Evolutionary conservation across 2,888 invertebrate species (phyloP).

Genomic region (Protonemura montana): DNA sequence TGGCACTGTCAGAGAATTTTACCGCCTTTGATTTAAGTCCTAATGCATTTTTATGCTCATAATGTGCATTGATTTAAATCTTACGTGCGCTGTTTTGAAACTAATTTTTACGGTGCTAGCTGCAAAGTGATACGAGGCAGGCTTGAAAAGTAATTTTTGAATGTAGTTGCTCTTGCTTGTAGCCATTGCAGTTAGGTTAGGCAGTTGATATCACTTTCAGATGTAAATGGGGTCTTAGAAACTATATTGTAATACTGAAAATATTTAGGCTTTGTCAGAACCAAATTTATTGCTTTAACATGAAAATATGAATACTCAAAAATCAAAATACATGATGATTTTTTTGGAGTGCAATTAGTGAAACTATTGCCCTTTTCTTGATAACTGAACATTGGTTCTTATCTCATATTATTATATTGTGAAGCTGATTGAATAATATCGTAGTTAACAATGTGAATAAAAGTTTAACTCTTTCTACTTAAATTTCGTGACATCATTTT

Average conservation of each 20-base stretch:
- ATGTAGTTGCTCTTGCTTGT: conserved; percentile 4
- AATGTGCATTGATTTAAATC: not conserved
- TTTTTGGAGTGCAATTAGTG: too few relatives aligned
- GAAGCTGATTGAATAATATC: too few relatives aligned
- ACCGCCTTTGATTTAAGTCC: not conserved
- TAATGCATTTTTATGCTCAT: not conserved
- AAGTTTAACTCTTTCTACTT: too few relatives aligned
- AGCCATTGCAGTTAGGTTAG: conserved; percentile 1
- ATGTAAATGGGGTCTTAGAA: not conserved
- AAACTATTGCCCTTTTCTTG: too few relatives aligned
- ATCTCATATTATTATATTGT: too few relatives aligned
- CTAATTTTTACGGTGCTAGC: not conserved
- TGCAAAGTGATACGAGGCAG: conserved; percentile 7
- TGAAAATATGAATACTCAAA: not conserved
- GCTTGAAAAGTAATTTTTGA: not conserved
- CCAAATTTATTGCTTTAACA: not conserved
- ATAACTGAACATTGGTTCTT: too few relatives aligned
- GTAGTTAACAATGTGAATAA: too few relatives aligned
- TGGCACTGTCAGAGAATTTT: not conserved
- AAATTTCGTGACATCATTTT: too few relatives aligned
- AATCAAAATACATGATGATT: too few relatives aligned
- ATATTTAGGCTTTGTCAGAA: not conserved
- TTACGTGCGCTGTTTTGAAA: not conserved
- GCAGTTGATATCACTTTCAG: not conserved
- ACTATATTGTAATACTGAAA: not conserved